phyloP scores from a whole-genome alignment of 64 coral and sea anemone genomes.

The Stichodactyla mertensii region DNA sequence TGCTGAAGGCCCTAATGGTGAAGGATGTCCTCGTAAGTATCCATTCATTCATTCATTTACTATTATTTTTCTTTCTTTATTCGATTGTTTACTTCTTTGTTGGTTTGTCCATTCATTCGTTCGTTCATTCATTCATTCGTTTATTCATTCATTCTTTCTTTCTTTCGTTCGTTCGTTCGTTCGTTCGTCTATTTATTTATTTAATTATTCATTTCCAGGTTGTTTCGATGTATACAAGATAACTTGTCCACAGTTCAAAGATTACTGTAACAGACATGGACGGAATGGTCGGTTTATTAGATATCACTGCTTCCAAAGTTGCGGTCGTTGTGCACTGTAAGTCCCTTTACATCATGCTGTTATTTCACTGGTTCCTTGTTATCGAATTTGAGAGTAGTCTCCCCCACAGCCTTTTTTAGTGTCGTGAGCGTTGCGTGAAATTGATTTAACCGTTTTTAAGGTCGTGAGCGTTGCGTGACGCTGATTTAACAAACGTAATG shows the following conservation, averaged over 20 bases:
- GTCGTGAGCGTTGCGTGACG: too few species aligned
- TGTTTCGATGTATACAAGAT: background rate
- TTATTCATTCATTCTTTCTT: background rate
- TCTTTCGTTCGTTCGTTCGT: too few species aligned
- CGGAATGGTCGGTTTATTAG: constrained; percentile 12
- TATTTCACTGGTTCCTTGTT: too few species aligned
- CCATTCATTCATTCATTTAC: background rate
- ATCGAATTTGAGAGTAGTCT: too few species aligned
- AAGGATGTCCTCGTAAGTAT: constrained; percentile 17
- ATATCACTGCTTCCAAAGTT: constrained; percentile 20
- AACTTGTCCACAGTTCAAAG: constrained; percentile 8
- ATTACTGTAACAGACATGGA: constrained; percentile 2
- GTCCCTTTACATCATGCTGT: background rate
- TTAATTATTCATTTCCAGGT: background rate
- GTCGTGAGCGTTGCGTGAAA: too few species aligned
- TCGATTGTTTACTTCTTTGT: background rate
- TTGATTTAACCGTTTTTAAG: too few species aligned
- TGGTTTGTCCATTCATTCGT: background rate
- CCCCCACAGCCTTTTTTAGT: too few species aligned
- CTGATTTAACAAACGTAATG: too few species aligned
- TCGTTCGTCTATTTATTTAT: background rate
- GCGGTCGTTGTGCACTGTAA: constrained; percentile 1
- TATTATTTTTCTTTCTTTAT: background rate
- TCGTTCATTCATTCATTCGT: background rate
- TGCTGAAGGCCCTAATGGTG: background rate